Evolutionary conservation across 2,113 vertebrate species (phyloP).

Genomic region (Alligator sinensis): DNA sequence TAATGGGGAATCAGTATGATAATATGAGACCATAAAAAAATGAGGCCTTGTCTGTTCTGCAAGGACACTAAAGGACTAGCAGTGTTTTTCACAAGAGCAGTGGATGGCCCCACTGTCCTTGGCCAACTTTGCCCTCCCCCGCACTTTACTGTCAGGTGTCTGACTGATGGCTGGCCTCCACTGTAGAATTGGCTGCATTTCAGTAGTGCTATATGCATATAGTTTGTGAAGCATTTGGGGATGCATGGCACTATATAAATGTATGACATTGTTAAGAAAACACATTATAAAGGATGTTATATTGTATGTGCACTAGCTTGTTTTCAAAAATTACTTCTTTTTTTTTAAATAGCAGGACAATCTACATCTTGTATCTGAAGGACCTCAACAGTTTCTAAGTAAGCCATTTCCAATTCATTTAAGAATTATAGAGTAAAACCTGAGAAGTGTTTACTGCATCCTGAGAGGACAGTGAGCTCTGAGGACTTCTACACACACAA

Average conservation of each 20-base stretch:
- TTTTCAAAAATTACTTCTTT: neutral
- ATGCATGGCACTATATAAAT: neutral
- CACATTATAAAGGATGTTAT: neutral
- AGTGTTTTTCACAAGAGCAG: conserved; percentile 36
- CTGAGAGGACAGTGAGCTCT: neutral
- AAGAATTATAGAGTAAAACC: neutral
- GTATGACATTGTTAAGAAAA: neutral
- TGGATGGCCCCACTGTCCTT: conserved; percentile 49
- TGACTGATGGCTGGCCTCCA: neutral
- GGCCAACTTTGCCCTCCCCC: conserved; percentile 31
- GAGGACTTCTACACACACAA: neutral
- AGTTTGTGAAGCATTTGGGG: neutral
- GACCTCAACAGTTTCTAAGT: neutral
- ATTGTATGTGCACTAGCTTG: neutral
- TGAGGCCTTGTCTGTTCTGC: conserved; percentile 35
- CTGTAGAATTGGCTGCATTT: neutral
- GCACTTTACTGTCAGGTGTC: conserved; percentile 3
- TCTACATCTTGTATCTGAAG: fast-evolving
- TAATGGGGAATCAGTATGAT: conserved; percentile 50
- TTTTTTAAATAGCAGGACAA: fast-evolving
- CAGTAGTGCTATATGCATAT: neutral
- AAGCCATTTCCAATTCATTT: neutral
- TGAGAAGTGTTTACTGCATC: fast-evolving
- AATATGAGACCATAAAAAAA: conserved; percentile 41
- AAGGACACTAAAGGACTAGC: conserved; percentile 43